Conservation (phyloP, 1,140 invertebrate genomes). For the Globodera rostochiensis region DNA sequence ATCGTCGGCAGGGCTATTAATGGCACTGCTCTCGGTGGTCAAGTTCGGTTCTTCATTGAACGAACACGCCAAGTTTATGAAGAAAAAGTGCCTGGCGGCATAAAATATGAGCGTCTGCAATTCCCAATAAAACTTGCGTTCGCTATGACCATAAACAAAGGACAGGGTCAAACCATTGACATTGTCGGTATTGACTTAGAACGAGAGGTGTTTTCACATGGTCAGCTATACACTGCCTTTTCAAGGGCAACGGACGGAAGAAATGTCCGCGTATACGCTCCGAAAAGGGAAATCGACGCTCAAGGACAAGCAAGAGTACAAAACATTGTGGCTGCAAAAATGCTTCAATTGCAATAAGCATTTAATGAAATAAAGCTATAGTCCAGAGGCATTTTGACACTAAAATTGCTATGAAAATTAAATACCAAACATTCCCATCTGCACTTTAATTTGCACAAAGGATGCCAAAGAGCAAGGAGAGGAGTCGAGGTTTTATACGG, state of each 20-base stretch:
- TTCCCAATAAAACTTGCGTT: constrained; percentile 23
- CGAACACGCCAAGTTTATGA: not conserved
- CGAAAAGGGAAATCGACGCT: not conserved
- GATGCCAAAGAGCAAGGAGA: no score
- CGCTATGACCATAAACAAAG: constrained; percentile 26
- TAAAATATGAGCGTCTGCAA: constrained; percentile 12
- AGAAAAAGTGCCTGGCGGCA: not conserved
- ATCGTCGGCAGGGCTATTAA: not conserved
- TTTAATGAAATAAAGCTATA: not conserved
- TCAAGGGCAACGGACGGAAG: not conserved
- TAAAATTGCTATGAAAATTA: no score
- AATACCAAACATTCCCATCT: constrained; percentile 7
- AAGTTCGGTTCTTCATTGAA: not conserved
- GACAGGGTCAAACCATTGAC: constrained; percentile 18
- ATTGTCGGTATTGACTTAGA: constrained; percentile 7
- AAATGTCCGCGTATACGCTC: not conserved
- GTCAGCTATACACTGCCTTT: not conserved
- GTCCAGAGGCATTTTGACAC: not conserved
- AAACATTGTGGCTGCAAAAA: constrained; percentile 1
- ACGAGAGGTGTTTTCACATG: constrained; percentile 23
- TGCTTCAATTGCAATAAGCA: not conserved
- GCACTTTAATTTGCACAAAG: not conserved
- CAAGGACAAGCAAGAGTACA: not conserved
- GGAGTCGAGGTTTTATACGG: no score
- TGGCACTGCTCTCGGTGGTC: not conserved